Percentiles rank a stretch among this genome's conserved stretches.
These are phyloP conservation scores for Ctenopoma multispine DNA, from an alignment of 2,797 vertebrate genomes.

Conservation along the genomic window DNA sequence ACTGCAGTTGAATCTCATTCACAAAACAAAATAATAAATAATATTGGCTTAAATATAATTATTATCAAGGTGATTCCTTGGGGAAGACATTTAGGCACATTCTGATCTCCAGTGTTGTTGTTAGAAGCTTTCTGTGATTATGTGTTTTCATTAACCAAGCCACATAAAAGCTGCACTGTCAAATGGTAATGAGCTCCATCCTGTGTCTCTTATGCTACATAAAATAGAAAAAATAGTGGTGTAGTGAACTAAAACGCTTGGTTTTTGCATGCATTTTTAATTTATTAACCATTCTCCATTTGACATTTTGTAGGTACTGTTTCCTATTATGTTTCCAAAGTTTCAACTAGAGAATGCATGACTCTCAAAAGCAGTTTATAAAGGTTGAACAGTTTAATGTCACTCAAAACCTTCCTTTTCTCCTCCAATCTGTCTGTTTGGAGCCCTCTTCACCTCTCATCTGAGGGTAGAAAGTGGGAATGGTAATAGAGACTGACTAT, in stretches of 20 bases:
- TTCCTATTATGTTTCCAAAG: slow-evolving; percentile 2
- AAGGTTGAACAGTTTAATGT: slow-evolving; percentile 79
- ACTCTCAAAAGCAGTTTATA: slow-evolving; percentile 50
- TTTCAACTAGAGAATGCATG: background rate
- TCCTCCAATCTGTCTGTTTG: slow-evolving; percentile 80
- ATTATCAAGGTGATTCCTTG: background rate
- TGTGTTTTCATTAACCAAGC: slow-evolving; percentile 47
- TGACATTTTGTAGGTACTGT: background rate
- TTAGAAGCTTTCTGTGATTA: slow-evolving; percentile 21
- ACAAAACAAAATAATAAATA: background rate
- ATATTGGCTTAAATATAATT: background rate
- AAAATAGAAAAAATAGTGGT: slow-evolving; percentile 13
- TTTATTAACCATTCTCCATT: background rate
- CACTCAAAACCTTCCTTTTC: slow-evolving; percentile 63
- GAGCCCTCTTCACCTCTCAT: slow-evolving; percentile 55
- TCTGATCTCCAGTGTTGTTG: slow-evolving; percentile 3
- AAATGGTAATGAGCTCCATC: slow-evolving; percentile 35
- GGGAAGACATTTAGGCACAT: no score
- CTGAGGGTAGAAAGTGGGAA: slow-evolving; percentile 50
- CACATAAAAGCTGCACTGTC: slow-evolving; percentile 37
- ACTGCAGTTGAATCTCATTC: background rate
- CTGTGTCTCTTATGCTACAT: slow-evolving; percentile 14
- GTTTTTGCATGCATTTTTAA: background rate
- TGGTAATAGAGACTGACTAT: slow-evolving; percentile 84
- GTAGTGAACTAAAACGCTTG: background rate